These are phyloP conservation scores for Cryptotis parvus DNA, from an alignment of 2,113 vertebrate genomes.

Conservation along the genomic window DNA sequence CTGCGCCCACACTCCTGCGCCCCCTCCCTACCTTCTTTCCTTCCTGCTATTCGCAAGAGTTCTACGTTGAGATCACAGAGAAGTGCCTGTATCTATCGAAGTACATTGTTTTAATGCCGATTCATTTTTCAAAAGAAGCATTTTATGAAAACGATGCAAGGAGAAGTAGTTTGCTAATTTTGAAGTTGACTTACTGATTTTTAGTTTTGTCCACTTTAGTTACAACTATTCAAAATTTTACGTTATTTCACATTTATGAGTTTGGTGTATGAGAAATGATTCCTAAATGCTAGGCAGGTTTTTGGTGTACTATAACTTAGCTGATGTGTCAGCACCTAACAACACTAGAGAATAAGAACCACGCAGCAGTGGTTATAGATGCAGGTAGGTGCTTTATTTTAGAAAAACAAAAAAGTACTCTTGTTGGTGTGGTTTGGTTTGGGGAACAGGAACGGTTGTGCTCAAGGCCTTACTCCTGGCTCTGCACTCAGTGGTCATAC, in stretches of 20 bases:
- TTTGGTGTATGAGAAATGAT: constrained; percentile 30
- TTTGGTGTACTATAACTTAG: not conserved
- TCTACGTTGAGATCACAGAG: constrained; percentile 6
- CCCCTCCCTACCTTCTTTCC: not conserved
- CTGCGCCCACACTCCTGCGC: not conserved
- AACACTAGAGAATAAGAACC: not conserved
- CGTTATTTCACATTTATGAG: not conserved
- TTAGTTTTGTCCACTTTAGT: not conserved
- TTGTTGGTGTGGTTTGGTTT: no score
- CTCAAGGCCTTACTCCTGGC: no score
- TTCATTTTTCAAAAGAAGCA: not conserved
- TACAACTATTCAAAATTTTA: not conserved
- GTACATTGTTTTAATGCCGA: not conserved
- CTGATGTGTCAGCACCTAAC: not conserved
- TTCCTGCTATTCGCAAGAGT: constrained; percentile 1
- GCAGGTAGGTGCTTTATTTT: not conserved
- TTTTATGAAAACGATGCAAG: not conserved
- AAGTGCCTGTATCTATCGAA: not conserved
- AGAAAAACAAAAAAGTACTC: no score
- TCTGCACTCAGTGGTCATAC: no score
- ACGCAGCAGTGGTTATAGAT: not conserved
- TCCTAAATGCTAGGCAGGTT: not conserved
- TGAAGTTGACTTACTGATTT: not conserved
- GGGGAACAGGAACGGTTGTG: no score
- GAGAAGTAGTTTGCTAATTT: constrained; percentile 6